Percentiles rank a stretch among this genome's conserved stretches.
These are phyloP conservation scores for Brotula barbata DNA, from an alignment of 2,797 vertebrate species.

Conservation along the genomic window DNA sequence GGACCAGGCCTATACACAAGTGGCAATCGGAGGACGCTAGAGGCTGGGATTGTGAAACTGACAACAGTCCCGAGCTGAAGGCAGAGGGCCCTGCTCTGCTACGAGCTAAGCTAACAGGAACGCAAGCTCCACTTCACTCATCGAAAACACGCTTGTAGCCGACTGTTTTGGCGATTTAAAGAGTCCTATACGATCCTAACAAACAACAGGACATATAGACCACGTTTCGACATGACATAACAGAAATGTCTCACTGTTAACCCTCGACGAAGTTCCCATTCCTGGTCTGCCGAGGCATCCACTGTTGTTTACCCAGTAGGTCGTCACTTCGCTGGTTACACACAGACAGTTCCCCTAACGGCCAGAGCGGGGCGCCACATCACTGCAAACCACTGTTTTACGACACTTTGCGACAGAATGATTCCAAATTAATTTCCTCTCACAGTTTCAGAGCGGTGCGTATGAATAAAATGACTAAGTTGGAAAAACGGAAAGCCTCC, in stretches of 20 bases:
- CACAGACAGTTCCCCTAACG: background rate
- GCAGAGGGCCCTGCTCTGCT: constrained; percentile 69
- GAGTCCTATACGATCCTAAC: constrained; percentile 2
- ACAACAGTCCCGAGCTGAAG: constrained; percentile 72
- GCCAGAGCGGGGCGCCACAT: constrained; percentile 52
- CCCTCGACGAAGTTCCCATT: constrained; percentile 81
- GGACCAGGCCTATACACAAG: constrained; percentile 52
- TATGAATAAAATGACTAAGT: too few species aligned
- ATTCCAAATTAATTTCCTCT: background rate
- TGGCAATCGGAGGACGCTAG: constrained; percentile 51
- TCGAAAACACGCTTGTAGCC: constrained; percentile 51
- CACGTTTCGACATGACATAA: constrained; percentile 31
- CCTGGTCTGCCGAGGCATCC: constrained; percentile 76
- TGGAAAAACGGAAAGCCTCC: too few species aligned
- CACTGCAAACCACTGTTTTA: constrained; percentile 4
- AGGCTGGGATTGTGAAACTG: constrained; percentile 71
- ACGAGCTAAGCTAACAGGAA: constrained; percentile 73
- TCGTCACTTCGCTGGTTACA: constrained; percentile 63
- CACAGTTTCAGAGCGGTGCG: background rate
- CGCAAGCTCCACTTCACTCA: constrained; percentile 65
- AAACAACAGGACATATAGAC: background rate
- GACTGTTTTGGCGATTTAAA: constrained; percentile 30
- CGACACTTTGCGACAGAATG: constrained; percentile 67
- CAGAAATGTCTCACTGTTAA: constrained; percentile 65
- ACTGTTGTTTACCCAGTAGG: constrained; percentile 79